A percentile compares a stretch with the other conserved stretches of the same genome.
Evolutionary conservation across 2,888 invertebrate species (phyloP).

Genomic region (Coleophora deauratella): DNA sequence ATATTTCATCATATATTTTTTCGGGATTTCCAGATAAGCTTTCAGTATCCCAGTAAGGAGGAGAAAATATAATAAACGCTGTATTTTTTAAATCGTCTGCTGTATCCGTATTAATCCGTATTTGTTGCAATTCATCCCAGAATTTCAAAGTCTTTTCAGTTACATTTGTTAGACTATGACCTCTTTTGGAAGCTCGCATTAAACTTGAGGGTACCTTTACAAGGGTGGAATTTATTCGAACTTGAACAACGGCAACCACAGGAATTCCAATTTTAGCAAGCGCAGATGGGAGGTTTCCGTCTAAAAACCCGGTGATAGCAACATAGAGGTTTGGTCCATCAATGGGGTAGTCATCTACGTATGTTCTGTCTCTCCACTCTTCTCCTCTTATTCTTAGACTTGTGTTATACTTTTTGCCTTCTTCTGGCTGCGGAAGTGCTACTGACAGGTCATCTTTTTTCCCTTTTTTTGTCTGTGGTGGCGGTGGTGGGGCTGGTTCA

Average conservation of each 20-base stretch:
- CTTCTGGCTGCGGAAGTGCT: slow-evolving; percentile 26
- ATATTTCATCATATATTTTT: slow-evolving; percentile 67
- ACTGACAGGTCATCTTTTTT: slow-evolving; percentile 24
- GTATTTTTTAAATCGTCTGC: slow-evolving; percentile 48
- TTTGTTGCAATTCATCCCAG: slow-evolving; percentile 51
- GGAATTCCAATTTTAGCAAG: slow-evolving; percentile 54
- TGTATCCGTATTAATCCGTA: slow-evolving; percentile 38
- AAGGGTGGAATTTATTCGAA: slow-evolving; percentile 41
- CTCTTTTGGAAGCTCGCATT: slow-evolving; percentile 43
- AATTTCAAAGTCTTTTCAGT: slow-evolving; percentile 41
- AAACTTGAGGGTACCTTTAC: slow-evolving; percentile 39
- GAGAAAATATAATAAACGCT: slow-evolving; percentile 56
- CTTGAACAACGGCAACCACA: slow-evolving; percentile 51
- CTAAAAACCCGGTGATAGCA: slow-evolving; percentile 65
- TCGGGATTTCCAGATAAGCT: slow-evolving; percentile 41
- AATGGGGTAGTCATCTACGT: slow-evolving; percentile 66
- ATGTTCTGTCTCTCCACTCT: slow-evolving; percentile 70
- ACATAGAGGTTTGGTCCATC: slow-evolving; percentile 72
- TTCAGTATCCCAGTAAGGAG: slow-evolving; percentile 48
- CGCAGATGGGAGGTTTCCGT: slow-evolving; percentile 38
- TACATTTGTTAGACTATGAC: slow-evolving; percentile 52
- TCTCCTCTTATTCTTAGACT: slow-evolving; percentile 63
- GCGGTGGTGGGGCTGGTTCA: slow-evolving; percentile 18
- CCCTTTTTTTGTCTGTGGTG: slow-evolving; percentile 34
- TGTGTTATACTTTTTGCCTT: slow-evolving; percentile 63